Base-by-base conservation (phyloP, 2,888 invertebrate genomes). In the Iphiclides podalirius region DNA sequence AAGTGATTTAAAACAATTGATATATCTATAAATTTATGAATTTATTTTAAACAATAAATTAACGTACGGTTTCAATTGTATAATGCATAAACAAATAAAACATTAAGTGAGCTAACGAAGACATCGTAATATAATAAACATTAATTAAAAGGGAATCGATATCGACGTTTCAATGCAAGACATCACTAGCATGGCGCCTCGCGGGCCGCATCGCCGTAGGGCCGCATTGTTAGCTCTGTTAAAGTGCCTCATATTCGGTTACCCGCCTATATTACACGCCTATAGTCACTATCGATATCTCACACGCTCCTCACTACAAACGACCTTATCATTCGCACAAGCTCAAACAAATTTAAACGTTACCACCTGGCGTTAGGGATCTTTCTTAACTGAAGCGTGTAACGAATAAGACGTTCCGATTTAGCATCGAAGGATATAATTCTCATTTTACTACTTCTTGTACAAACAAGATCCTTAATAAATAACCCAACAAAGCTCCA, bases 171-270 rank as follows among this genome's bases (percentile, higher is more conserved):
- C 38, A 12, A 8, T 2, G 4, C 1, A 1, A 16, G n/a, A 33
- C 79, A 63, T 47, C 79, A 57, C 81, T 81, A 70, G 4, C 56
- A 59, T 76, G 87, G 87, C 87, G 86, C 86, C 86, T 82, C 72
- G 61, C 59, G 64, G 72, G 67, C 71, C 71, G 58, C 59, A 60
- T 56, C 82, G 67, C 86, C 72, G 76, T 85, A 75, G 87, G 85
- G 75, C 63, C 65, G 71, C 78, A 80, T 84, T 85, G 85, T 86
- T 70, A 79, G 73, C 66, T 70, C 72, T 63, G 68, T 78, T 85
- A 84, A 84, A 59, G 77, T 83, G 85, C 83, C 86, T 86, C 81
- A 85, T 87, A 87, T 86, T 85, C 68, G 81, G 86, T 85, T 85
- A 86, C 87, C 75, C 75, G 75, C 67, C 75, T 72, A 73, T 75